These are phyloP conservation scores for Plagiodera versicolora DNA, from an alignment of 2,888 invertebrate species.

Conservation along the genomic window DNA sequence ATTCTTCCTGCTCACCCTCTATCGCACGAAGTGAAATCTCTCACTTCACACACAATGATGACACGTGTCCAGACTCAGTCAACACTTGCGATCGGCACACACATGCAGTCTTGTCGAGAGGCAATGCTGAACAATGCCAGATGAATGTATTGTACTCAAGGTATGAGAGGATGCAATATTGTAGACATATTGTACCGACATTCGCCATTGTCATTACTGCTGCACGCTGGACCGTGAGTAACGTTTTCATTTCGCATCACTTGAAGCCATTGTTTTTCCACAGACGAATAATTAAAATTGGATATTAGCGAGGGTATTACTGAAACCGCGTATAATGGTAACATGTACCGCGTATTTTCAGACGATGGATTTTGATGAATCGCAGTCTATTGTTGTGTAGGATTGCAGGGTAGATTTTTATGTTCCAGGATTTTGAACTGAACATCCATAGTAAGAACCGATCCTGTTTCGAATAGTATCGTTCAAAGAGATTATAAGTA, in stretches of 20 bases:
- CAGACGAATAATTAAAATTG: conserved; percentile 13
- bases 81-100: conserved; percentile 42
- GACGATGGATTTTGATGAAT: conserved; percentile 12
- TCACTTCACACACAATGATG: conserved; percentile 32
- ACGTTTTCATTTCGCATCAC: conserved; percentile 38
- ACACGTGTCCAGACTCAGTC: conserved; percentile 42
- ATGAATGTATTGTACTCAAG: conserved; percentile 44
- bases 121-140: conserved; percentile 46
- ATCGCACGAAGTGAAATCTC: background rate
- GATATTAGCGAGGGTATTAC: conserved; percentile 10
- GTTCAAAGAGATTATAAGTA: too few species aligned
- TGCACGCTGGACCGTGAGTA: conserved; percentile 33
- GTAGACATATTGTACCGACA: conserved; percentile 43
- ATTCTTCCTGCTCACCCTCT: background rate
- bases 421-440: background rate
- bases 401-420: background rate
- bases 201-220: conserved; percentile 38
- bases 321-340: background rate
- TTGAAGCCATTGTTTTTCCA: conserved; percentile 32
- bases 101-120: conserved; percentile 46
- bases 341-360: conserved; percentile 9
- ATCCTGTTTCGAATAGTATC: too few species aligned
- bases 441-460: background rate
- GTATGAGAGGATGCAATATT: conserved; percentile 45
- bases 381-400: background rate